These are phyloP conservation scores for Tretioscincus oriximinensis DNA, from an alignment of 2,113 vertebrate species.

Conservation along the genomic window DNA sequence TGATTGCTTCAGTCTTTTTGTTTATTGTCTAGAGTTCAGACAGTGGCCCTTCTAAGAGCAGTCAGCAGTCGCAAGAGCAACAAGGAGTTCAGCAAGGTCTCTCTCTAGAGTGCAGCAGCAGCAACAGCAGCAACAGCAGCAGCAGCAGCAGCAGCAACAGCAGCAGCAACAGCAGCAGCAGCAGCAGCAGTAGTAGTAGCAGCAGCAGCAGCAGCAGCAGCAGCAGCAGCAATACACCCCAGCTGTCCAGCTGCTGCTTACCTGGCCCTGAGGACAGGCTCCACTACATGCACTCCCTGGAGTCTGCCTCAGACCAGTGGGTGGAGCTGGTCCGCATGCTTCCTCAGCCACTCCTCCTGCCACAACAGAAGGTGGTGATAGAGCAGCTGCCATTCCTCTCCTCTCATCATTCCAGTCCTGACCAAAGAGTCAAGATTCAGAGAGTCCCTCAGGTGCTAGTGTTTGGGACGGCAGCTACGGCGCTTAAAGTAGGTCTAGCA, in stretches of 20 bases:
- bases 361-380: slow-evolving; percentile 63
- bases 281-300: slow-evolving; percentile 49
- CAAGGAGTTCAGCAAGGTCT: slow-evolving; percentile 45
- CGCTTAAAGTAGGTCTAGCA: slow-evolving; percentile 72
- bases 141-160: slow-evolving; percentile 54
- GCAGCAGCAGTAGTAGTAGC: slow-evolving; percentile 48
- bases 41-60: slow-evolving; percentile 66
- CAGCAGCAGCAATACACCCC: slow-evolving; percentile 45
- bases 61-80: slow-evolving; percentile 63
- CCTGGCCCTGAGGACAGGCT: slow-evolving; percentile 54
- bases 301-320: slow-evolving; percentile 57
- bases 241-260: slow-evolving; percentile 44
- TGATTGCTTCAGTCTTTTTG: slow-evolving; percentile 58
- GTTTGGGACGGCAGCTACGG: slow-evolving; percentile 63
- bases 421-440: slow-evolving; percentile 73
- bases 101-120: slow-evolving; percentile 46
- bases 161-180: slow-evolving; percentile 54
- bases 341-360: slow-evolving; percentile 65
- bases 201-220: slow-evolving; percentile 47
- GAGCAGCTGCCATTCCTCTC: slow-evolving; percentile 64
- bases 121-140: slow-evolving; percentile 49
- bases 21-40: slow-evolving; percentile 72
- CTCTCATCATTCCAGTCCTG: slow-evolving; percentile 59
- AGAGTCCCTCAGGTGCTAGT: slow-evolving; percentile 70
- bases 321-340: slow-evolving; percentile 66